Evolutionary conservation across 2,113 vertebrate species (phyloP), one percentile per base, ranked within the genome.

Genomic region (Muscicapa adusta): DNA sequence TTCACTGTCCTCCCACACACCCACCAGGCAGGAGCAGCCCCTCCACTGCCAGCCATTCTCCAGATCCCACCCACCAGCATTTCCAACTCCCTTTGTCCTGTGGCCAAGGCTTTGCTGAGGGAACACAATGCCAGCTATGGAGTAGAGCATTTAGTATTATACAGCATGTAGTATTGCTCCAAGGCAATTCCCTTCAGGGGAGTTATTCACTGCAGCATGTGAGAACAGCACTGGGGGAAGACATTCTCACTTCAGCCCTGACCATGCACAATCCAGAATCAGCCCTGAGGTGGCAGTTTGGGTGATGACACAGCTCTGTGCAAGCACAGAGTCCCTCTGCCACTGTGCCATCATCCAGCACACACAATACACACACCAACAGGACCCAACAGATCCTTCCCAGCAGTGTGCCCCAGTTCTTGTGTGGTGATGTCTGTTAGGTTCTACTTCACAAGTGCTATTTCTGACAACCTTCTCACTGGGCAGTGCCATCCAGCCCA

Each of bases 371-470:
- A 5, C 3, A 4, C 63, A 25, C 7, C 33, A 74, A 25, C 33
- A 60, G 40, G 12, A 51, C n/a, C 48, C 71, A 67, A 13, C 20
- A 66, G 60, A 70, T 18, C 65, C 56, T 57, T 34, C 57, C 40
- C 50, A 36, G 25, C 28, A 28, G 2, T 8, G 5, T 19, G n/a
- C 34, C 65, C 36, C 18, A 14, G 2, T 34, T 89, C 33, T 31
- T 8, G 2, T 12, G 23, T 29, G 47, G 12, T n/a, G 67, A 16
- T 42, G 11, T 19, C 25, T 62, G n/a, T 42, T 38, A 48, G 51
- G 18, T 17, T 4, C 28, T 15, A 1, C 24, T 25, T 36, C 28
- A 5, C 1, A 8, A 12, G 18, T 2, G 1, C 10, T 13, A 1
- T 23, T 61, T 42, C 53, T 63, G 76, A 23, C 36, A 42, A 3